phyloP scores from a whole-genome alignment of 2,113 vertebrate genomes.

The Thryonomys swinderianus region DNA sequence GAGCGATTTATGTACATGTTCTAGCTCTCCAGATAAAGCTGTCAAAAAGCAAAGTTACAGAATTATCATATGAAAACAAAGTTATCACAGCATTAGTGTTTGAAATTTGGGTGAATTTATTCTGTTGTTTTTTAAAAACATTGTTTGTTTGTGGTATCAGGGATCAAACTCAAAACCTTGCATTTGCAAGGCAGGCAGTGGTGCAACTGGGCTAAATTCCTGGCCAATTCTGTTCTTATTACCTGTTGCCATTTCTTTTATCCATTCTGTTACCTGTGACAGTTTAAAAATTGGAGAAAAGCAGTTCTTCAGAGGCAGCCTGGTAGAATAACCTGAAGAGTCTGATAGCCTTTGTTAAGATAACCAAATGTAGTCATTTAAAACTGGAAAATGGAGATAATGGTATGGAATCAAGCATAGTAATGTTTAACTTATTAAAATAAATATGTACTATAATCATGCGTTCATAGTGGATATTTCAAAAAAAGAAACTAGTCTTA shows the following conservation, averaged over 20 bases:
- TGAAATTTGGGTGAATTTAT: background rate
- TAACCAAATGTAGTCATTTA: background rate
- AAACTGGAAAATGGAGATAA: background rate
- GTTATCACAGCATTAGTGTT: background rate
- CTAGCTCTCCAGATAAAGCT: background rate
- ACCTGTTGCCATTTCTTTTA: background rate
- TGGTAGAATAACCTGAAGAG: background rate
- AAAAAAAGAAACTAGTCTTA: background rate
- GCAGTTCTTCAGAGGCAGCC: background rate
- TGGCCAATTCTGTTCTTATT: background rate
- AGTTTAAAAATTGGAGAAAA: background rate
- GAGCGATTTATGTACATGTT: background rate
- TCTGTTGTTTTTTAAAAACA: background rate
- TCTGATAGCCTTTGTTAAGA: background rate
- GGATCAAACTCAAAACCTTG: no score
- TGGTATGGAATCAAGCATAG: background rate
- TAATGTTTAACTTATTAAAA: background rate
- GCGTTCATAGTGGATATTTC: constrained; percentile 5
- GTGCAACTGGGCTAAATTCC: no score
- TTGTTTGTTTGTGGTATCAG: no score
- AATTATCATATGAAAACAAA: background rate
- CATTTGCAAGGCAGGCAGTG: no score
- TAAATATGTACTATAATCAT: background rate
- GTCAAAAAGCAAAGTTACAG: background rate
- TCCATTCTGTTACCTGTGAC: background rate